Percentiles rank a stretch among this genome's conserved stretches.
Evolutionary conservation across 2,888 invertebrate species (phyloP).

Genomic region (Eretmocerus hayati): DNA sequence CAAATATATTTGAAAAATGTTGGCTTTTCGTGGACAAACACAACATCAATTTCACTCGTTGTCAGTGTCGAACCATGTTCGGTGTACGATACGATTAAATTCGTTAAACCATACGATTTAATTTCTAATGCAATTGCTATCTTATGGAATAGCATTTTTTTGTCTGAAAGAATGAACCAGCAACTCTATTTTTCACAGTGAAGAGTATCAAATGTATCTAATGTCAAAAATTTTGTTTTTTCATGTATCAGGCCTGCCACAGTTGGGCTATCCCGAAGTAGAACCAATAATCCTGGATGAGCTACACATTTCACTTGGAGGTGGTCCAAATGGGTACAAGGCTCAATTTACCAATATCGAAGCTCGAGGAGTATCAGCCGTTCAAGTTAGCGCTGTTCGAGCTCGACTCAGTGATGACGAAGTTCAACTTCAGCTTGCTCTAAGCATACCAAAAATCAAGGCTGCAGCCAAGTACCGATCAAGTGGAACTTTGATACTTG

Average conservation of each 20-base stretch:
- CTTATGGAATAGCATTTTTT: no score
- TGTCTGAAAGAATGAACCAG: no score
- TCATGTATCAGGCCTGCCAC: slow-evolving; percentile 41
- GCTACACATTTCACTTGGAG: slow-evolving; percentile 70
- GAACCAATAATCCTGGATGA: slow-evolving; percentile 80
- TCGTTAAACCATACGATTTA: no score
- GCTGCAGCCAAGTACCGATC: slow-evolving; percentile 75
- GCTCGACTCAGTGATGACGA: slow-evolving; percentile 54
- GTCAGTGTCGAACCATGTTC: no score
- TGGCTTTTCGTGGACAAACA: no score
- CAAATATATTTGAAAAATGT: no score
- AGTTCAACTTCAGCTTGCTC: slow-evolving; percentile 72
- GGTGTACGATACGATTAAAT: no score
- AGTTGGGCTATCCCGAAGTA: slow-evolving; percentile 47
- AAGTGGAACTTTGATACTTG: slow-evolving; percentile 69
- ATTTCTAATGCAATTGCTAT: no score
- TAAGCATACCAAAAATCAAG: slow-evolving; percentile 73
- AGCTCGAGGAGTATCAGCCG: slow-evolving; percentile 73
- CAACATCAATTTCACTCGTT: no score
- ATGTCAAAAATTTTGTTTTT: no score
- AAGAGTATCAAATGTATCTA: no score
- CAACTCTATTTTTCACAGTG: no score
- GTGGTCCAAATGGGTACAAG: slow-evolving; percentile 75
- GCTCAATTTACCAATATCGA: slow-evolving; percentile 74
- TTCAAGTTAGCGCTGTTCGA: slow-evolving; percentile 74